Evolutionary conservation across 2,113 vertebrate species (phyloP).

Genomic region (Ariopsis seemanni): DNA sequence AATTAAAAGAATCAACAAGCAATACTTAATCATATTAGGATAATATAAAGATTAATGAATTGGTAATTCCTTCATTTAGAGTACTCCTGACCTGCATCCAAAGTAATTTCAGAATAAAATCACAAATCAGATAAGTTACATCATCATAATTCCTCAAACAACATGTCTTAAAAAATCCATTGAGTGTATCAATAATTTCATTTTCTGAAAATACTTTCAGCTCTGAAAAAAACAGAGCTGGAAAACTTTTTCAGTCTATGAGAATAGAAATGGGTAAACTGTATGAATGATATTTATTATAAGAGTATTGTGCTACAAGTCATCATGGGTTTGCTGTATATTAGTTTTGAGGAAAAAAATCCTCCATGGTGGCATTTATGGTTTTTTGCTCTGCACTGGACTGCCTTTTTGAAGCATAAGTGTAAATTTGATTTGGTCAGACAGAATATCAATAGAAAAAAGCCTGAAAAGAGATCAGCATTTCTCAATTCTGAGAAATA

Average conservation of each 20-base stretch:
- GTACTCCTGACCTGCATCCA: background rate
- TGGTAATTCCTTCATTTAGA: background rate
- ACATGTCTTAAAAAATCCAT: background rate
- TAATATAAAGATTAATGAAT: background rate
- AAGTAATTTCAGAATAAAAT: background rate
- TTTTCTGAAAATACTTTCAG: too few relatives aligned
- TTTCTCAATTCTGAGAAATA: too few relatives aligned
- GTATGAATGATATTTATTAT: background rate
- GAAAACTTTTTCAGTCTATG: too few relatives aligned
- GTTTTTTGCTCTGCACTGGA: too few relatives aligned
- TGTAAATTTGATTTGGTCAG: too few relatives aligned
- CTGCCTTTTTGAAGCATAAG: background rate
- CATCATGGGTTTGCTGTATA: background rate
- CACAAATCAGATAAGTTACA: background rate
- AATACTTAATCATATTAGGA: background rate
- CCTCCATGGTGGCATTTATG: too few relatives aligned
- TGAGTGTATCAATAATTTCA: background rate
- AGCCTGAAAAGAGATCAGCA: too few relatives aligned
- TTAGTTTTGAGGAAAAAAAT: background rate
- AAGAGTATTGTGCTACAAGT: background rate
- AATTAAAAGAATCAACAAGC: background rate
- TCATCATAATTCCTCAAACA: background rate
- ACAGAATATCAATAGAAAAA: too few relatives aligned
- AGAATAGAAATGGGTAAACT: too few relatives aligned
- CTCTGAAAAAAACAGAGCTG: too few relatives aligned